Conservation (phyloP, 2,888 invertebrate genomes). For the Caenorhabditis sp. region DNA sequence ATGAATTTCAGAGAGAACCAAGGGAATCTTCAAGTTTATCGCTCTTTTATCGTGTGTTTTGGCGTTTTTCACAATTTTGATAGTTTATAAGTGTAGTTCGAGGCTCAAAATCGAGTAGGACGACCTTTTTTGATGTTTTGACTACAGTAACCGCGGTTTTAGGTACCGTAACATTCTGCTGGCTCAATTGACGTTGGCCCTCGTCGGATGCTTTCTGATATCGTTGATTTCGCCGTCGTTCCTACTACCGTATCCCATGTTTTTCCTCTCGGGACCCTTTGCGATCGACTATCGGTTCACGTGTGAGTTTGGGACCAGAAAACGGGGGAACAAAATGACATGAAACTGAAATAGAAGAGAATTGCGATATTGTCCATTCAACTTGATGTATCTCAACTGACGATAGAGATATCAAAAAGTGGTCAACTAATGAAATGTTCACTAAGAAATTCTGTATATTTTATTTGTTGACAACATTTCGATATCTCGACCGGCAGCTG, state of each 20-base stretch:
- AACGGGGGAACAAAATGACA: too few relatives aligned
- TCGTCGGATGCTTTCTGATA: constrained; percentile 24
- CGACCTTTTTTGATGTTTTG: too few relatives aligned
- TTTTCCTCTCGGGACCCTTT: constrained; percentile 34
- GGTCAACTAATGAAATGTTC: too few relatives aligned
- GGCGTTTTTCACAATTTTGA: constrained; percentile 19
- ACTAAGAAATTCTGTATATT: too few relatives aligned
- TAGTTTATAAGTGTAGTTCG: constrained; percentile 27
- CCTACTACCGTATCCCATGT: constrained; percentile 35
- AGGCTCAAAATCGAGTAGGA: constrained; percentile 37
- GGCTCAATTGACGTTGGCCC: constrained; percentile 19
- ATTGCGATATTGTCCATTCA: too few relatives aligned
- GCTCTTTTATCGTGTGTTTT: constrained; percentile 10
- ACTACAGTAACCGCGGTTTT: not conserved
- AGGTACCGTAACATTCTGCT: constrained; percentile 49
- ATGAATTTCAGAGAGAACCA: constrained; percentile 4
- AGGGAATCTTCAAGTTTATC: not conserved
- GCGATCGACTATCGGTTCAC: constrained; percentile 24
- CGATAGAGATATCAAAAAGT: too few relatives aligned
- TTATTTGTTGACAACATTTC: too few relatives aligned
- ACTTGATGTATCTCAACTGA: too few relatives aligned
- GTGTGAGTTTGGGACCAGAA: too few relatives aligned
- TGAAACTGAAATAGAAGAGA: too few relatives aligned
- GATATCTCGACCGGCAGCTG: too few relatives aligned
- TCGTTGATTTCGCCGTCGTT: constrained; percentile 22